Conservation (phyloP, 2,113 vertebrate genomes). For the Hylia prasina region DNA sequence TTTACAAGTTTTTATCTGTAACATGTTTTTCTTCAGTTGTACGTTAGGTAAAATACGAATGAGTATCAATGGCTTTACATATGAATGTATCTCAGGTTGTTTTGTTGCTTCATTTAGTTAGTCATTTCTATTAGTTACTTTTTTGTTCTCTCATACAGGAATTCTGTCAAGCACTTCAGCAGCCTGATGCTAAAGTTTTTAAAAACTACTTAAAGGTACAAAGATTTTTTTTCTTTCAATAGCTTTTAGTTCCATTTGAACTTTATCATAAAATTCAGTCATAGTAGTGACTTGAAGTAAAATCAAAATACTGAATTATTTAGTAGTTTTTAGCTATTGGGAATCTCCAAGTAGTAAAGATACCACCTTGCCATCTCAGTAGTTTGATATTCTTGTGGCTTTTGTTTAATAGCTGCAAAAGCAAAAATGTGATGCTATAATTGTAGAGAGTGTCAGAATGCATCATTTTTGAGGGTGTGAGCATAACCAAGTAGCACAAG, state of each 20-base stretch:
- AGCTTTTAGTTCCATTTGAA: background rate
- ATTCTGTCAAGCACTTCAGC: slow-evolving; percentile 94
- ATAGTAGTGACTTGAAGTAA: background rate
- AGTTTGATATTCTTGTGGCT: background rate
- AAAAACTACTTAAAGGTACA: slow-evolving; percentile 98
- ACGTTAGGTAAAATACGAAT: background rate
- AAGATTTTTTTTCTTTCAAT: background rate
- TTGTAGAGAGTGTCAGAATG: background rate
- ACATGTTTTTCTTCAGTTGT: background rate
- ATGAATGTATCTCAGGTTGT: background rate
- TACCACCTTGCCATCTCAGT: background rate
- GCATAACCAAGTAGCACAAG: background rate
- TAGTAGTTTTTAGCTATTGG: background rate
- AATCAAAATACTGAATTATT: background rate
- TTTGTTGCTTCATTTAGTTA: background rate
- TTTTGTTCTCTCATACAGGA: slow-evolving; percentile 71
- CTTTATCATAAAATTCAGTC: background rate
- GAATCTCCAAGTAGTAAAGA: background rate
- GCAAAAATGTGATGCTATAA: background rate
- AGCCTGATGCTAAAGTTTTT: slow-evolving; percentile 94
- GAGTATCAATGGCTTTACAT: background rate
- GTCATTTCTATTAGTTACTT: background rate
- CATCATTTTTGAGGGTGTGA: background rate
- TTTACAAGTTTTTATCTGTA: background rate
- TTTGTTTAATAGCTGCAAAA: background rate